Percentiles rank a stretch among this genome's conserved stretches.
Evolutionary conservation across 2,888 invertebrate species (phyloP).

Genomic region (Seira sanloemensis): DNA sequence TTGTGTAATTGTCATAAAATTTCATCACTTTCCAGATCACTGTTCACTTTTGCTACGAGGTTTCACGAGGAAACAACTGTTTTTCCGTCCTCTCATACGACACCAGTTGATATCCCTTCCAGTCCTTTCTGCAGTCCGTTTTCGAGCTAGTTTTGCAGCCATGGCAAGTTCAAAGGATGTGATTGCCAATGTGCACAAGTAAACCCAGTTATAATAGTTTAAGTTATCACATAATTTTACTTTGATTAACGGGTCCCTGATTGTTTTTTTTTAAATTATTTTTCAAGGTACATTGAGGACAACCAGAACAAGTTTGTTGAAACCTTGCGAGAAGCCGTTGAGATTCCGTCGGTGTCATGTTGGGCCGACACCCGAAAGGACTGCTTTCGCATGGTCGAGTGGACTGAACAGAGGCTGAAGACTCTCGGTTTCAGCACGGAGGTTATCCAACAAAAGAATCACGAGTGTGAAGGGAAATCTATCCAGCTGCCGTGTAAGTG

Average conservation of each 20-base stretch:
- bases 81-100: too few species aligned
- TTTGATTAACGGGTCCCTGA: slow-evolving; percentile 48
- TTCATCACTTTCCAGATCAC: too few species aligned
- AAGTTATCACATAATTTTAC: too few species aligned
- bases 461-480: slow-evolving; percentile 79
- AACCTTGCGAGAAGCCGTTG: slow-evolving; percentile 89
- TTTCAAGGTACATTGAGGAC: slow-evolving; percentile 86
- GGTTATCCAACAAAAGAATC: slow-evolving; percentile 86
- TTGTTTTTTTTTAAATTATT: slow-evolving; percentile 3
- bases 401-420: slow-evolving; percentile 84
- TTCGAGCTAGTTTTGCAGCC: too few species aligned
- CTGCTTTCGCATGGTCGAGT: slow-evolving; percentile 89
- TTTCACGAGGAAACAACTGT: too few species aligned
- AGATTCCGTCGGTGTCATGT: slow-evolving; percentile 96
- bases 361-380: slow-evolving; percentile 89
- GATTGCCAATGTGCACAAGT: slow-evolving; percentile 25
- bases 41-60: too few species aligned
- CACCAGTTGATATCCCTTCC: too few species aligned
- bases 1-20: too few species aligned
- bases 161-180: background rate
- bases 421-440: slow-evolving; percentile 84
- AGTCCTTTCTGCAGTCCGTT: too few species aligned
- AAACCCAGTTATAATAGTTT: too few species aligned
- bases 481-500: slow-evolving; percentile 79
- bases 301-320: slow-evolving; percentile 86